Percentiles rank a stretch among this genome's conserved stretches.
phyloP scores from a whole-genome alignment of 2,113 vertebrate species.

The Sitta europaea region DNA sequence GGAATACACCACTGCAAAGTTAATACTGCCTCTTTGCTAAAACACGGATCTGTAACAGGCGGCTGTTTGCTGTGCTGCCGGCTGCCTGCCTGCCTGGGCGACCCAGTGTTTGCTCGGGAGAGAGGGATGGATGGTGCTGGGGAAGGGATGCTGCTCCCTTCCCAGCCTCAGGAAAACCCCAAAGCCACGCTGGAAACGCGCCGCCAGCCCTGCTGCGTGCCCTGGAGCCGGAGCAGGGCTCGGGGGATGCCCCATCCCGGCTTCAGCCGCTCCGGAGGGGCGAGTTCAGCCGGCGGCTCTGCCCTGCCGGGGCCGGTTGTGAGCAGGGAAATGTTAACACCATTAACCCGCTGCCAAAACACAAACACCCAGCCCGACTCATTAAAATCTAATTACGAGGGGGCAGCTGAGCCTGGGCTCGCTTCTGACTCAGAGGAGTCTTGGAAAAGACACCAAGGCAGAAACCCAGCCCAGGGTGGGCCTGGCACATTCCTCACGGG shows the following conservation, averaged over 20 bases:
- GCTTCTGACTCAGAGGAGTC: slow-evolving; percentile 63
- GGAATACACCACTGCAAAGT: slow-evolving; percentile 41
- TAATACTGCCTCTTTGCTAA: slow-evolving; percentile 37
- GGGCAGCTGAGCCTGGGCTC: slow-evolving; percentile 77
- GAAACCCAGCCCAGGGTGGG: background rate
- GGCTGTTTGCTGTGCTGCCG: background rate
- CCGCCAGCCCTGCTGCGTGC: fast-evolving
- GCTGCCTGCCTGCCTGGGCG: background rate
- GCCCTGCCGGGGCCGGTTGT: slow-evolving; percentile 46
- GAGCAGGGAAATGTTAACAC: slow-evolving; percentile 73
- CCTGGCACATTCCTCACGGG: background rate
- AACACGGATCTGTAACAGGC: background rate
- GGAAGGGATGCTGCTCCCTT: too few relatives aligned
- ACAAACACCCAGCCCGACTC: slow-evolving; percentile 73
- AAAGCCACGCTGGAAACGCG: fast-evolving
- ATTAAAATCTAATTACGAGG: slow-evolving; percentile 79
- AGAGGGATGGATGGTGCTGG: background rate
- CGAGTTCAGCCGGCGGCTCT: background rate
- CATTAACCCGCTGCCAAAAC: slow-evolving; percentile 73
- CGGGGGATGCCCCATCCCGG: background rate
- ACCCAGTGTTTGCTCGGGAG: background rate
- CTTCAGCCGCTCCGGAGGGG: background rate
- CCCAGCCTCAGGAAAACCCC: background rate
- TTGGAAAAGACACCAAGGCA: background rate
- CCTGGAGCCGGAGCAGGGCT: background rate